Base-by-base conservation (phyloP, 2,797 vertebrate genomes). In the Acanthis flammea region DNA sequence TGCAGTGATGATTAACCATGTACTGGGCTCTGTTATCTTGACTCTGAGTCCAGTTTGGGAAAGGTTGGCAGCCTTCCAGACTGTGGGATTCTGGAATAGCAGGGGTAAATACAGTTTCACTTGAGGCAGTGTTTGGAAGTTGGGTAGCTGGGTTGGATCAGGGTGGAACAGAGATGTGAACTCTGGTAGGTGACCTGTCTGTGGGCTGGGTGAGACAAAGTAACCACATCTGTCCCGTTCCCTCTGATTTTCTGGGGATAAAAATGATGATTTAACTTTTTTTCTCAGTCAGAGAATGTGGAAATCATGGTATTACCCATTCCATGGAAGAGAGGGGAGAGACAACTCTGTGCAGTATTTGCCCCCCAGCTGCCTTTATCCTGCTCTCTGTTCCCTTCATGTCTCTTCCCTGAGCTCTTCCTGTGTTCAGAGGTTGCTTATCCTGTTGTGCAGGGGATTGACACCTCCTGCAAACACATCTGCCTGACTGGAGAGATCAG, bases 391-490 rank as follows among this genome's bases (percentile, higher is more conserved):
- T 19, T 19, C 22, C 50, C 41, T 45, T 25, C 23, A 27, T 14
- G 42, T 55, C 75, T 65, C 48, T 71, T 58, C 63, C 17, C 51
- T 75, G 66, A 65, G 28, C n/a, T 41, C 21, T 73, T 73, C 16
- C 12, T 2, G 0, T 72, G 22, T 27, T 33, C 63, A 85, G 63
- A 50, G 3, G 10, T 7, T 45, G 35, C 15, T 87, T 5, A 0
- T 66, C 16, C 30, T 85, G 53, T 85, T 57, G 12, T 3, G 7
- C 2, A 66, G 48, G 17, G 9, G n/a, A 37, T 13, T 45, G 33
- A 35, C 9, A 57, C n/a, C 70, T 75, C 45, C 87, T 92, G 72
- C 39, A 92, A 77, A 81, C 42, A 74, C 41, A 73, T 81, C 80
- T 53, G 55, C 35, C 30, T 68, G 44, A 7, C 41, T 85, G 75